Base-by-base conservation (phyloP, 2,888 invertebrate genomes). In the Boloria selene region DNA sequence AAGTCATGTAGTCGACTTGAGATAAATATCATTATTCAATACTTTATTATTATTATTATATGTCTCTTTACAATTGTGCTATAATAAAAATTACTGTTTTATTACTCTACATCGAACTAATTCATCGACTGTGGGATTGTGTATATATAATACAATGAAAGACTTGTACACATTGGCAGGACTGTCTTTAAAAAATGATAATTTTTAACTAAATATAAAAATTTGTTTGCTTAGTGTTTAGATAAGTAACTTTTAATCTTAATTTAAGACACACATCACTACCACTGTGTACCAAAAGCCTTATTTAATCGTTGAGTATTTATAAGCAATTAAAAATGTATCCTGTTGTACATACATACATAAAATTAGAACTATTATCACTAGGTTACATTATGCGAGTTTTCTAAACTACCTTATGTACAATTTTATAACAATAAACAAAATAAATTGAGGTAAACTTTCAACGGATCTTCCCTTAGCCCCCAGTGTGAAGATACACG, bases 371-470 rank as follows among this genome's bases (percentile, higher is more conserved):
- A 54, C 60, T 70, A 68, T 16, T 53, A 64, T 61, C 64, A 64
- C 66, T 69, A 70, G 53, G 49, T 65, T 67, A 68, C 51, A 62
- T 66, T 69, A 67, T 51, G 60, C 71, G 64, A 70, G 68, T 70
- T 71, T 65, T 59, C 72, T 67, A 65, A 71, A 68, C 63, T 67
- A 64, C 51, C 67, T 68, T 75, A 75, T 75, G 52, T 74, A 76
- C 74, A 75, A 72, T 65, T 68, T 52, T 68, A 72, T 64, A 71
- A 68, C 64, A 72, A 69, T 53, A 65, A 69, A 70, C 70, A 72
- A 70, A 62, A 68, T 17, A 65, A 50, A 68, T 56, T 65, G 70
- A 58, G 65, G 64, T 68, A 68, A 70, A 70, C 44, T 53, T 69
- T 61, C 64, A 67, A 67, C 64, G 67, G 61, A 67, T 53, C 42